Conservation (phyloP, 1,140 invertebrate species). For the Philopotamus ludificatus region DNA sequence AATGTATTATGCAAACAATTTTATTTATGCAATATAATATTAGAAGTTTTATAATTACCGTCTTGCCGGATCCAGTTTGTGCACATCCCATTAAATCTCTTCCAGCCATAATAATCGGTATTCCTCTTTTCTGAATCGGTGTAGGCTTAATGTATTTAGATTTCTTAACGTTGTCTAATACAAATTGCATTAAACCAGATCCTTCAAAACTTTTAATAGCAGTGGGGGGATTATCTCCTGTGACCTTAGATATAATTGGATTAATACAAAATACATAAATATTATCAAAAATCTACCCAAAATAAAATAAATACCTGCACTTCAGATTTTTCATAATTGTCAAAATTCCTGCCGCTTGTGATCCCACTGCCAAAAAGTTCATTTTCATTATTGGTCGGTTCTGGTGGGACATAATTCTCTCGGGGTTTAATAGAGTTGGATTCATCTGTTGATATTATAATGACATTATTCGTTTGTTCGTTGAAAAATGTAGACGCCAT, state of each 20-base stretch:
- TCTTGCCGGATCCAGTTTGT: slow-evolving; percentile 97
- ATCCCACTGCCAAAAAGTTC: slow-evolving; percentile 72
- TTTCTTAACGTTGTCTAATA: slow-evolving; percentile 77
- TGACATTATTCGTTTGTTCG: background rate
- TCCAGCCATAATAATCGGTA: slow-evolving; percentile 77
- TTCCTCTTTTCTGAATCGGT: slow-evolving; percentile 88
- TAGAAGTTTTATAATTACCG: slow-evolving; percentile 45
- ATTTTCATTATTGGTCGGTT: slow-evolving; percentile 67
- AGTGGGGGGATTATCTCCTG: slow-evolving; percentile 65
- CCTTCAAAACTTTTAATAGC: slow-evolving; percentile 71
- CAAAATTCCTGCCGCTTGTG: slow-evolving; percentile 83
- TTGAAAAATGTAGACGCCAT: background rate
- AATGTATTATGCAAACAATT: slow-evolving; percentile 16
- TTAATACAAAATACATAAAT: background rate
- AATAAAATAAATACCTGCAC: slow-evolving; percentile 62
- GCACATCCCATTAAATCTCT: slow-evolving; percentile 96
- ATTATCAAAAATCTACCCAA: background rate
- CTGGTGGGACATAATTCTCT: slow-evolving; percentile 80
- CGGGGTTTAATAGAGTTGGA: slow-evolving; percentile 52
- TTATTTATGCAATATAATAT: slow-evolving; percentile 15
- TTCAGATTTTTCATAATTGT: slow-evolving; percentile 80
- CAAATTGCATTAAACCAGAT: slow-evolving; percentile 63
- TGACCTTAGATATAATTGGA: slow-evolving; percentile 51
- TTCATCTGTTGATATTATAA: slow-evolving; percentile 18
- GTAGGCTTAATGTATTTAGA: slow-evolving; percentile 86